These are phyloP conservation scores for Atta colombica DNA, from an alignment of 1,140 invertebrate species.

Conservation along the genomic window DNA sequence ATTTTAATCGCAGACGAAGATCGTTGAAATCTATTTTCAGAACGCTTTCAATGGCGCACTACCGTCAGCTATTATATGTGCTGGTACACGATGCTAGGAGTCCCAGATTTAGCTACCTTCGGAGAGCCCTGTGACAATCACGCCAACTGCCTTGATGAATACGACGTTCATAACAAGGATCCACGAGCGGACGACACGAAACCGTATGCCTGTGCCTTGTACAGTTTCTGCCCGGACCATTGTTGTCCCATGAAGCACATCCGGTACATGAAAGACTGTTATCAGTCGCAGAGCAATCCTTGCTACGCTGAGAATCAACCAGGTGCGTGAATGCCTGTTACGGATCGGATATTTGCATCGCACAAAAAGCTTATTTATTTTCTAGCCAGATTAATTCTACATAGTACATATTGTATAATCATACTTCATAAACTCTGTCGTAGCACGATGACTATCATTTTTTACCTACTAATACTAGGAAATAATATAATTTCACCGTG, in stretches of 20 bases:
- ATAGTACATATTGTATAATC: not conserved
- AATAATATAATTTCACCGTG: not conserved
- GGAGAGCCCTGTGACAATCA: slow-evolving; percentile 89
- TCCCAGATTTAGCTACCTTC: slow-evolving; percentile 85
- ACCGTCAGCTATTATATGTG: slow-evolving; percentile 90
- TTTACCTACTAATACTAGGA: not conserved
- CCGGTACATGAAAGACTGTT: slow-evolving; percentile 81
- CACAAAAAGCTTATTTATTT: slow-evolving; percentile 51
- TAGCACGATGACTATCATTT: not conserved
- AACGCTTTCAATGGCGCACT: slow-evolving; percentile 88
- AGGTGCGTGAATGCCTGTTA: slow-evolving; percentile 56
- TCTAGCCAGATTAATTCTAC: slow-evolving; percentile 10
- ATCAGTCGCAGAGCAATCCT: slow-evolving; percentile 83
- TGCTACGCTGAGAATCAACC: slow-evolving; percentile 82
- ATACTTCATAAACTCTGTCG: not conserved
- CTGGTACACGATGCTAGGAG: slow-evolving; percentile 88
- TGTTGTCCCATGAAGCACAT: slow-evolving; percentile 88
- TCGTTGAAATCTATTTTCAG: slow-evolving; percentile 67
- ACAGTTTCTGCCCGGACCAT: slow-evolving; percentile 90
- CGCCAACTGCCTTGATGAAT: slow-evolving; percentile 87
- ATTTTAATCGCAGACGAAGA: not conserved
- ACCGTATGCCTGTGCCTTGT: slow-evolving; percentile 88
- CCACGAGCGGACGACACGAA: slow-evolving; percentile 87
- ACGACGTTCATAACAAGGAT: slow-evolving; percentile 84
- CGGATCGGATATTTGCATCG: not conserved